These are phyloP conservation scores for Lasioglossum leucozonium DNA, from an alignment of 2,888 invertebrate genomes.

Conservation along the genomic window DNA sequence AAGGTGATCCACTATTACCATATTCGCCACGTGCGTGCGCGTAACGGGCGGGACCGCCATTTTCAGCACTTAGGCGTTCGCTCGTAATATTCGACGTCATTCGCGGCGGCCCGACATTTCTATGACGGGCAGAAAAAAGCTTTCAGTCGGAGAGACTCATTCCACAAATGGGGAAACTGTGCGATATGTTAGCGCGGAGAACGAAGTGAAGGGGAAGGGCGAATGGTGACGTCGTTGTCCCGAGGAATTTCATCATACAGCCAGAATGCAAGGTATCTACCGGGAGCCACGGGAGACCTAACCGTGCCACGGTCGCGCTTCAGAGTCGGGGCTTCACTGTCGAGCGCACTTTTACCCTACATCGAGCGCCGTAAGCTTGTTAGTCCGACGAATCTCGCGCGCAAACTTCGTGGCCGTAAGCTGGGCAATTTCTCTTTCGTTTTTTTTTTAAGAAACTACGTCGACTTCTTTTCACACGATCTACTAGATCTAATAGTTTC, in stretches of 20 bases:
- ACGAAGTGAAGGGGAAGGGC: no score
- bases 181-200: constrained; percentile 37
- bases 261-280: constrained; percentile 58
- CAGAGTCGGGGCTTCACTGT: constrained; percentile 72
- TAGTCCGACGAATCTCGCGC: constrained; percentile 49
- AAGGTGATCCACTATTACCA: not conserved
- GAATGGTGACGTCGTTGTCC: constrained; percentile 45
- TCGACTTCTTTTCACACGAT: not conserved
- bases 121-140: constrained; percentile 49
- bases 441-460: not conserved
- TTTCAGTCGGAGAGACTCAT: constrained; percentile 35
- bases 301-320: constrained; percentile 71
- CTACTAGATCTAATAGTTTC: not conserved
- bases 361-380: constrained; percentile 65
- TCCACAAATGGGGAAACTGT: constrained; percentile 41
- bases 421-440: not conserved
- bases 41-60: not conserved
- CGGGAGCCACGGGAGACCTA: constrained; percentile 57
- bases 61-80: constrained; percentile 17
- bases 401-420: not conserved
- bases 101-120: constrained; percentile 35
- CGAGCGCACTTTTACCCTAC: constrained; percentile 68
- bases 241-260: constrained; percentile 57
- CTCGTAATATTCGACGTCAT: constrained; percentile 33
- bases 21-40: no score